Conservation (phyloP, 2,113 vertebrate genomes). For the Solenodon paradoxus region DNA sequence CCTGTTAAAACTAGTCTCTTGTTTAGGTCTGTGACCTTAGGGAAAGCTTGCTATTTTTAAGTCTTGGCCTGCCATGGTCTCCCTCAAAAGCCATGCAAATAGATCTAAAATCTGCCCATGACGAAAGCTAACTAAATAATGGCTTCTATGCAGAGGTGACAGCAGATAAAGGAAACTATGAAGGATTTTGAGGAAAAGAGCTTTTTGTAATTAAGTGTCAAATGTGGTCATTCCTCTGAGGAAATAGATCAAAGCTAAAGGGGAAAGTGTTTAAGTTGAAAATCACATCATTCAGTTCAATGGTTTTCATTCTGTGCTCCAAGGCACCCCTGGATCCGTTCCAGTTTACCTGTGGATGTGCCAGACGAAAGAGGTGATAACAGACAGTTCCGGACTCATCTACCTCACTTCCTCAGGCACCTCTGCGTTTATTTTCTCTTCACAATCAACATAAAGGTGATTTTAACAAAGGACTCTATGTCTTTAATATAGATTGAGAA, state of each 20-base stretch:
- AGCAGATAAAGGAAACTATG: neutral
- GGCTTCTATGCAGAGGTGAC: neutral
- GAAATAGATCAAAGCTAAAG: neutral
- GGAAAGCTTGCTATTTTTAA: neutral
- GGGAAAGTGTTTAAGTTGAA: neutral
- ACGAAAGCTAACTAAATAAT: constrained; percentile 10
- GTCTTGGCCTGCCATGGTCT: neutral
- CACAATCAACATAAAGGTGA: neutral
- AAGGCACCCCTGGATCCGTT: neutral
- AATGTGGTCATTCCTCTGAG: neutral
- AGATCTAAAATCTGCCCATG: neutral
- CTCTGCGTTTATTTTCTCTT: neutral
- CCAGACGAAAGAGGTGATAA: neutral
- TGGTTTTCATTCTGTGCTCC: neutral
- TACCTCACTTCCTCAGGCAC: neutral
- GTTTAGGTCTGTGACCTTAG: neutral
- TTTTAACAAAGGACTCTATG: neutral
- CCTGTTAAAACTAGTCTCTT: neutral
- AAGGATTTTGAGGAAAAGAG: neutral
- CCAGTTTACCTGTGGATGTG: neutral
- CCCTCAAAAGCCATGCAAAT: neutral
- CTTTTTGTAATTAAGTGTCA: neutral
- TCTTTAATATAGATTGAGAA: neutral
- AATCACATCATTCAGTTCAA: neutral
- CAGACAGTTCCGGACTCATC: neutral